Evolutionary conservation across 2,113 vertebrate species (phyloP).

Genomic region (Crotalus horridus): DNA sequence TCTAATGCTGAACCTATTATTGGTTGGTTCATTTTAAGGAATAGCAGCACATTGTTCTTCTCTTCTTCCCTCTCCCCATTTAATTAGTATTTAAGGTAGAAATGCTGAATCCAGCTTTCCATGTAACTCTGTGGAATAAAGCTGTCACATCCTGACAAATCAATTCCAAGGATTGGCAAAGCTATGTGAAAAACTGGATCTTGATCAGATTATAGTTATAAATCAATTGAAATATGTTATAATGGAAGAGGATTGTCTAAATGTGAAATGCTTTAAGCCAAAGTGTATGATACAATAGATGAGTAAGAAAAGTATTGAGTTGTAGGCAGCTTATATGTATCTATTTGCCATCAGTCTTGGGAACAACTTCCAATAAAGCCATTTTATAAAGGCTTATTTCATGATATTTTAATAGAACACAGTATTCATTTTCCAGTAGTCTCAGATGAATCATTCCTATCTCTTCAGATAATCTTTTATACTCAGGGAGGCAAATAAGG

Average conservation of each 20-base stretch:
- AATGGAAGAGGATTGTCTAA: neutral
- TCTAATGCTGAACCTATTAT: neutral
- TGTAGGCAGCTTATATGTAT: neutral
- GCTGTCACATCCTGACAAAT: constrained; percentile 32
- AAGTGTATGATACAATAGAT: neutral
- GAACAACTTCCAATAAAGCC: neutral
- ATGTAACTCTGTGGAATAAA: constrained; percentile 7
- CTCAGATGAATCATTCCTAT: neutral
- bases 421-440: neutral
- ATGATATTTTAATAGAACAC: neutral
- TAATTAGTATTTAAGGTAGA: constrained; percentile 27
- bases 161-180: constrained; percentile 16
- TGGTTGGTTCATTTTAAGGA: neutral
- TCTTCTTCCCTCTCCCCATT: neutral
- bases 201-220: constrained; percentile 5
- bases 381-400: neutral
- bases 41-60: neutral
- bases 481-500: neutral
- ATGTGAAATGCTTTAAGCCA: constrained; percentile 1
- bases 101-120: constrained; percentile 17
- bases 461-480: neutral
- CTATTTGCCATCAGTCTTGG: neutral
- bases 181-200: neutral
- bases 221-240: constrained; percentile 7
- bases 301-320: neutral